These are phyloP conservation scores for Pseudococcus viburni DNA, from an alignment of 2,888 invertebrate genomes.

Conservation along the genomic window DNA sequence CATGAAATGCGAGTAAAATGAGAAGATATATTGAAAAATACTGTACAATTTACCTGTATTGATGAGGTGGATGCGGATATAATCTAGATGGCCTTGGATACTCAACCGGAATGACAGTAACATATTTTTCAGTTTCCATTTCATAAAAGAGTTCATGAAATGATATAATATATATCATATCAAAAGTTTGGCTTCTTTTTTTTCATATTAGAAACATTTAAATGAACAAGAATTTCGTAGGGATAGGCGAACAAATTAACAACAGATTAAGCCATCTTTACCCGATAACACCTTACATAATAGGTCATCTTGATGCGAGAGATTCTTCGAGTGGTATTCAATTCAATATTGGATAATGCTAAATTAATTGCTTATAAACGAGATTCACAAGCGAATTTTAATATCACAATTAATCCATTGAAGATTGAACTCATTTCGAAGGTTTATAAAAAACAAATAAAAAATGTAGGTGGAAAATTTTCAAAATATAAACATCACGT, in stretches of 20 bases:
- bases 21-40: not conserved
- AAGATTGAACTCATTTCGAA: constrained; percentile 31
- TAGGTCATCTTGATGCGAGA: not conserved
- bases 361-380: not conserved
- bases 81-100: constrained; percentile 75
- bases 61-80: constrained; percentile 76
- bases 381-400: constrained; percentile 19
- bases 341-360: not conserved
- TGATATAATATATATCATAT: constrained; percentile 53
- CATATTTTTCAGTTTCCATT: constrained; percentile 72
- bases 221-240: not conserved
- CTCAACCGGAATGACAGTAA: constrained; percentile 77
- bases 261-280: constrained; percentile 32
- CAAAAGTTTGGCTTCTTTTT: constrained; percentile 47
- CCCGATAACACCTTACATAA: not conserved
- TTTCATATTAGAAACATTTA: constrained; percentile 34
- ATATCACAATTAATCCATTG: constrained; percentile 25
- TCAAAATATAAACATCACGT: constrained; percentile 57
- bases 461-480: constrained; percentile 44
- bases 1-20: not conserved
- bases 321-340: not conserved
- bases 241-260: not conserved
- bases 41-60: constrained; percentile 73
- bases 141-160: constrained; percentile 53
- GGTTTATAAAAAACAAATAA: constrained; percentile 32